Conservation (phyloP, 2,888 invertebrate genomes). For the Melolontha melolontha region DNA sequence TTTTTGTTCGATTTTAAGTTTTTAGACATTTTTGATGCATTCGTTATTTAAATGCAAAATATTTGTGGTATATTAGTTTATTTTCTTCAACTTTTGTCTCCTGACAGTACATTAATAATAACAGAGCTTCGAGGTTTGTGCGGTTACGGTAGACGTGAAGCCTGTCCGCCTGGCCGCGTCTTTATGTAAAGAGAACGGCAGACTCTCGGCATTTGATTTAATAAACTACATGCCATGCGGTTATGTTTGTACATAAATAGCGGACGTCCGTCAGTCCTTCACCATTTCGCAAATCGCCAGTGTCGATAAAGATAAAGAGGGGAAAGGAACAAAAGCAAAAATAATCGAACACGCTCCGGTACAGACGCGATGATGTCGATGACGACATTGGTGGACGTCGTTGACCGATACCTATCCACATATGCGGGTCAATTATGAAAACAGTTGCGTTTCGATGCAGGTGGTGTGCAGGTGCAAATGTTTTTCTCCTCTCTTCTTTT, state of each 20-base stretch:
- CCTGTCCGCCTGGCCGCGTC: not conserved
- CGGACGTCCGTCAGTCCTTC: conserved; percentile 9
- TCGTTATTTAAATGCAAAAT: conserved; percentile 13
- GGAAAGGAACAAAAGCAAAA: not conserved
- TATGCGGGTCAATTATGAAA: conserved; percentile 45
- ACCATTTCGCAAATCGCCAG: conserved; percentile 1
- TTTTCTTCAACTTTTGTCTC: conserved; percentile 1
- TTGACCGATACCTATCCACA: conserved; percentile 37
- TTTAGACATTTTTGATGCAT: not conserved
- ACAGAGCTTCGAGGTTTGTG: conserved; percentile 2
- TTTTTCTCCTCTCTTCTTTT: conserved; percentile 18
- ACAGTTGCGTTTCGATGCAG: conserved; percentile 42
- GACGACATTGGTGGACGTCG: conserved; percentile 27
- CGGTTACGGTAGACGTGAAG: conserved; percentile 13
- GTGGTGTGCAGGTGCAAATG: conserved; percentile 42
- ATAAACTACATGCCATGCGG: conserved; percentile 9
- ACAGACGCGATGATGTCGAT: conserved; percentile 8
- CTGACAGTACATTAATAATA: not conserved
- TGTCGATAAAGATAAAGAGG: conserved; percentile 17
- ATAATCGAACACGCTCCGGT: not conserved
- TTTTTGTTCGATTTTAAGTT: no score
- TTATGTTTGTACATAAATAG: conserved; percentile 3
- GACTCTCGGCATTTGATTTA: conserved; percentile 3
- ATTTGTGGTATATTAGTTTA: conserved; percentile 14
- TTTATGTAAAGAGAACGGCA: conserved; percentile 3